Base-by-base conservation (phyloP, 1,140 invertebrate species). In the Adoxophyes honmai region DNA sequence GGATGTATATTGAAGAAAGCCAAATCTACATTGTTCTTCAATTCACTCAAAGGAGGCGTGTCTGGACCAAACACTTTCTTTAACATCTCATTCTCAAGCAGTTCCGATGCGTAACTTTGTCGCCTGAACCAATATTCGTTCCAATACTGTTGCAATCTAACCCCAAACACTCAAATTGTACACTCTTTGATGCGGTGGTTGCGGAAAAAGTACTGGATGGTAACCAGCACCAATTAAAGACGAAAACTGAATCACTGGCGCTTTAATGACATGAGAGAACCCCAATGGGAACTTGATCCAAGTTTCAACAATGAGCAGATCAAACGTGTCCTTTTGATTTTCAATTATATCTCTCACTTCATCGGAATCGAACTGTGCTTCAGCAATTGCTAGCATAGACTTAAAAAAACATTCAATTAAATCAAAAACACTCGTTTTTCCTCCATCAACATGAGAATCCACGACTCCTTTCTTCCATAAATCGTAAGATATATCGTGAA, bases 1-100 rank as follows among this genome's bases (percentile, higher is more conserved):
- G 82, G 86, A 59, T 92, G 91, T 9, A 75, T 87, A 60, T 92
- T 92, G 0, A 90, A 66, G 2, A 92, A 65, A 14, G 92, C 68
- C 35, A 90, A 34, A 0, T 75, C 38, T n/a, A 36, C 21, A 9
- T 48, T 34, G 5, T 42, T 36, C 13, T 14, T 2, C 18, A 55
- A 38, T 21, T 55, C 16, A 15, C 13, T 38, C 13, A 55, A 16
- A 5, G 38, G 15, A 15, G 38, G 38, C 1, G 38, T 39, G 2
- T 39, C 38, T 39, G 14, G 13, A 7, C 38, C 38, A 39, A 39
- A 39, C 9, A 39, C 15, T 15, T 14, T 6, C 7, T 15, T 39
- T 13, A 39, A 0, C 4, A 15, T 6, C 1, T 11, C 38, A 39
- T 39, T 2, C 15, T 39, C 38, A n/a, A n/a, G n/a, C 14, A 15